These are phyloP conservation scores for Berghia stephanieae DNA, from an alignment of 1,140 invertebrate genomes.

Conservation along the genomic window DNA sequence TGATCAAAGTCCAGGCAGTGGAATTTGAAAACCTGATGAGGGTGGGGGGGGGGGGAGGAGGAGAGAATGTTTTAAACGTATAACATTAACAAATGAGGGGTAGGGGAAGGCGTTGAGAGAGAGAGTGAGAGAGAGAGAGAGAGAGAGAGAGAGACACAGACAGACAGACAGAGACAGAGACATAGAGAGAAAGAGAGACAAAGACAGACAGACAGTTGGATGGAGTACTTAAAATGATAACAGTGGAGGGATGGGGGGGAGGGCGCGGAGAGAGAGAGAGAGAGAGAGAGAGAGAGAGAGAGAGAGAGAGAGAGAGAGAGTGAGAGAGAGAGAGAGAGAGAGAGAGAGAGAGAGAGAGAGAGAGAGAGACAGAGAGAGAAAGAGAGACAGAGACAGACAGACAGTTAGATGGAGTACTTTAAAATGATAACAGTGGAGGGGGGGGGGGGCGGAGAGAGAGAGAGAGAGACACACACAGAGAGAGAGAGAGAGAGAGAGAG, in stretches of 20 bases:
- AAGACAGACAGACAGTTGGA: neutral
- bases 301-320: neutral
- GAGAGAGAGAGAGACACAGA: neutral
- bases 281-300: neutral
- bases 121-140: neutral
- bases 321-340: neutral
- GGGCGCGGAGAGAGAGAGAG: neutral
- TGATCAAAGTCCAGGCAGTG: neutral
- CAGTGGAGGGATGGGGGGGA: neutral
- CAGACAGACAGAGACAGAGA: constrained; percentile 1
- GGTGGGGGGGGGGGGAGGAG: no score
- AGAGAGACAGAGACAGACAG: neutral
- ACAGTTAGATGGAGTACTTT: neutral
- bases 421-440: neutral
- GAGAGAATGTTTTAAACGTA: neutral
- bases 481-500: neutral
- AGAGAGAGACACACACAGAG: neutral
- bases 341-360: neutral
- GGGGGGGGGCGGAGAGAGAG: neutral
- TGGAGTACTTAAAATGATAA: neutral
- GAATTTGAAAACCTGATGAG: constrained; percentile 25
- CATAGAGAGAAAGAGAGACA: neutral
- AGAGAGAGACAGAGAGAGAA: neutral
- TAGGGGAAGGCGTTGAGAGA: neutral
- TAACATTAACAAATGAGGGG: neutral